These are phyloP conservation scores for Coluber constrictor DNA, from an alignment of 2,797 vertebrate genomes.

Conservation along the genomic window DNA sequence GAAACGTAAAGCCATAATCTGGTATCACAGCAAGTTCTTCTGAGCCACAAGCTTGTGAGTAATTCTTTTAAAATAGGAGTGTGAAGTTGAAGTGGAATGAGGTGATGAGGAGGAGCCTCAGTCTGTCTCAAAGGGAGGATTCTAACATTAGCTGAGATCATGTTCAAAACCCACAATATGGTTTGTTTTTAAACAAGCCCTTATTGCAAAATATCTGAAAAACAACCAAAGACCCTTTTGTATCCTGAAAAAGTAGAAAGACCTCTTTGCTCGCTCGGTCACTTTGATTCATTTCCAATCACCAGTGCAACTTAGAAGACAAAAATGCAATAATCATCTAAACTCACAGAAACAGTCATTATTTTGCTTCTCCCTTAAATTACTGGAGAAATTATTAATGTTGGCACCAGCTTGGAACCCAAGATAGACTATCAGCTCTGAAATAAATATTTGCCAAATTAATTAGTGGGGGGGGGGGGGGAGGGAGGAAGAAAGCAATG, in stretches of 20 bases:
- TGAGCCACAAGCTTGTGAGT: slow-evolving; percentile 29
- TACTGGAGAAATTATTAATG: not conserved
- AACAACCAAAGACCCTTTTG: not conserved
- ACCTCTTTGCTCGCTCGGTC: not conserved
- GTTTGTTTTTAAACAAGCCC: not conserved
- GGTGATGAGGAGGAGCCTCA: not conserved
- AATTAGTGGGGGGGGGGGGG: not conserved
- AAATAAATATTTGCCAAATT: not conserved
- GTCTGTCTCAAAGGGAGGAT: not conserved
- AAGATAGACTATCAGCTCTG: not conserved
- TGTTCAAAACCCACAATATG: not conserved
- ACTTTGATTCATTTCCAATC: not conserved
- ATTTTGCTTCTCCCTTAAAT: not conserved
- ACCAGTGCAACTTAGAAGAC: not conserved
- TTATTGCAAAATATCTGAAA: not conserved
- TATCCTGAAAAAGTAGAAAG: not conserved
- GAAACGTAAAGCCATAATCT: not conserved
- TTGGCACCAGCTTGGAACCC: not conserved
- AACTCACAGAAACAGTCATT: not conserved
- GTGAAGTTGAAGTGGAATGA: not conserved
- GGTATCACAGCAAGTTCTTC: slow-evolving; percentile 32
- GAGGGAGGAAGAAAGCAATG: not conserved
- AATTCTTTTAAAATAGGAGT: slow-evolving; percentile 22
- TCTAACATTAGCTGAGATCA: not conserved
- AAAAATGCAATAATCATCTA: not conserved